Evolutionary conservation across 2,113 vertebrate genomes (phyloP).

Genomic region (Trachemys scripta): DNA sequence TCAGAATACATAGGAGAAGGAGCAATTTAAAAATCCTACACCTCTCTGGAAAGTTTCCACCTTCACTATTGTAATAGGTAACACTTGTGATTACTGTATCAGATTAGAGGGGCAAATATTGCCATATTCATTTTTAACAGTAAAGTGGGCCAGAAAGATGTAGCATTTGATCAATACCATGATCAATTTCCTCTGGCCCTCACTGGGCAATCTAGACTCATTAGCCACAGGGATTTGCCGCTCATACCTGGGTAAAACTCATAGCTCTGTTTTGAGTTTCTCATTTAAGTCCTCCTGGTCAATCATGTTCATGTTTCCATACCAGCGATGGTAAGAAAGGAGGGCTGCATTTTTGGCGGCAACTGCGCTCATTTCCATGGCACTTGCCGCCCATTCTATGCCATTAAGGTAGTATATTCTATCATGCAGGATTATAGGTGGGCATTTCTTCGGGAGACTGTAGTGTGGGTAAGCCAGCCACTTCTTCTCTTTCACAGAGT

Average conservation of each 20-base stretch:
- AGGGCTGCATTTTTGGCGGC: conserved; percentile 89
- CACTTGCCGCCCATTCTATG: conserved; percentile 89
- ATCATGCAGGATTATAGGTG: conserved; percentile 89
- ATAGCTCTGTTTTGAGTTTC: conserved; percentile 90
- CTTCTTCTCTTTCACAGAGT: conserved; percentile 76
- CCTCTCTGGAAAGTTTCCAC: background rate
- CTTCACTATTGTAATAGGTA: background rate
- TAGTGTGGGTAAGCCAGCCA: conserved; percentile 92
- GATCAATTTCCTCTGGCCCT: accelerated
- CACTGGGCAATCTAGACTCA: background rate
- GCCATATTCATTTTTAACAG: background rate
- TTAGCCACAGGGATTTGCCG: accelerated
- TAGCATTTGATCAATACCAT: accelerated
- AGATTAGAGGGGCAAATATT: background rate
- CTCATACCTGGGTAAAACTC: background rate
- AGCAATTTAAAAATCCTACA: background rate
- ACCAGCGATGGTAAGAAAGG: conserved; percentile 92
- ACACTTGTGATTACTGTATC: background rate
- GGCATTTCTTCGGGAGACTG: conserved; percentile 79
- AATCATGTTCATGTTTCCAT: conserved; percentile 74
- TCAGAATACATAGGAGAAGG: background rate
- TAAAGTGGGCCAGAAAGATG: background rate
- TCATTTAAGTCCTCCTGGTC: conserved; percentile 91
- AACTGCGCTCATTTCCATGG: conserved; percentile 94
- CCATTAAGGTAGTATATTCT: conserved; percentile 89